A percentile compares a stretch with the other conserved stretches of the same genome.
Conservation (phyloP, 1,140 invertebrate genomes). For the Semibalanus balanoides region DNA sequence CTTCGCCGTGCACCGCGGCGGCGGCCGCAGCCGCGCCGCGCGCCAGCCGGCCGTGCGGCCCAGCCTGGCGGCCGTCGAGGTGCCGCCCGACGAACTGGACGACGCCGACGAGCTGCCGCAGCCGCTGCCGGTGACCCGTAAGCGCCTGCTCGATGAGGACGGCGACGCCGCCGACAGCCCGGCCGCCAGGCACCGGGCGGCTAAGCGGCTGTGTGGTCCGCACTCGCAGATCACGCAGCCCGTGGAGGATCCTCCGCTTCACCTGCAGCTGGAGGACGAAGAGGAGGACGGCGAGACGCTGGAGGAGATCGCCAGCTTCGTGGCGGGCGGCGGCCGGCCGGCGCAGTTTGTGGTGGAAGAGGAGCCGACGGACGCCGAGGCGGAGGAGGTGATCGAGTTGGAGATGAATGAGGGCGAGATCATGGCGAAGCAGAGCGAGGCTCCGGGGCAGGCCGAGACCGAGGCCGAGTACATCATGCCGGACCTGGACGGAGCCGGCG, state of each 20-base stretch:
- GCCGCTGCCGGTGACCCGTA: too few species aligned
- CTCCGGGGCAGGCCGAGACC: too few species aligned
- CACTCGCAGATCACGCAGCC: too few species aligned
- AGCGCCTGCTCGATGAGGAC: neutral
- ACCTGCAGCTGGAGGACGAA: neutral
- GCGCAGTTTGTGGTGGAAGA: neutral
- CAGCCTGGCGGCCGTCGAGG: too few species aligned
- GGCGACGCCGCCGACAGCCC: neutral
- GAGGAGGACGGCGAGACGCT: neutral
- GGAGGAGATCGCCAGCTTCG: neutral
- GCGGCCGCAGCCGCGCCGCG: neutral
- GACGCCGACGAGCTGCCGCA: neutral
- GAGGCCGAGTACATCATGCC: neutral
- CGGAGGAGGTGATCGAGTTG: constrained; percentile 2
- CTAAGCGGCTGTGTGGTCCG: too few species aligned
- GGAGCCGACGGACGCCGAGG: neutral
- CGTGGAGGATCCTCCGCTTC: neutral
- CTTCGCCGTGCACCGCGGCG: neutral
- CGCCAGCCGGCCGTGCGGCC: too few species aligned
- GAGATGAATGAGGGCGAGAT: constrained; percentile 3
- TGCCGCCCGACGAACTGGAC: neutral
- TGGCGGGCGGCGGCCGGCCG: neutral
- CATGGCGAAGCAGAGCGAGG: neutral
- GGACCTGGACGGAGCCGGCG: neutral
- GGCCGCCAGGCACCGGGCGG: neutral